Conservation (phyloP, 1,140 invertebrate species). For the Aphelinus certus region DNA sequence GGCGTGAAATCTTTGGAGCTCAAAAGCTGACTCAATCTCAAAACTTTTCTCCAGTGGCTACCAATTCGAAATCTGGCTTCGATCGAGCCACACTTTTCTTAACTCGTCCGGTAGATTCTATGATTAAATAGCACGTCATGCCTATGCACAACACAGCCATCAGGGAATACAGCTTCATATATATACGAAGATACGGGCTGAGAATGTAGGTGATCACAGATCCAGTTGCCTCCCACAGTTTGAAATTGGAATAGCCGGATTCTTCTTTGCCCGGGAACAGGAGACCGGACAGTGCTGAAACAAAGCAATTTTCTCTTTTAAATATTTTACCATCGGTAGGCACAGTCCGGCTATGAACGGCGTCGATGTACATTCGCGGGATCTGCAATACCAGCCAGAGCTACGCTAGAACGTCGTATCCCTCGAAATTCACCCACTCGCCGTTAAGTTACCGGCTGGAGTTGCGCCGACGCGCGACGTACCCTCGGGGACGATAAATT, state of each 20-base stretch:
- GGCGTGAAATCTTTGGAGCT: too few relatives aligned
- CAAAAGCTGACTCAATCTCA: not conserved
- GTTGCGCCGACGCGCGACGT: too few relatives aligned
- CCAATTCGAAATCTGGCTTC: constrained; percentile 58
- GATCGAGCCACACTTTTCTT: constrained; percentile 36
- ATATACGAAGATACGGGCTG: constrained; percentile 81
- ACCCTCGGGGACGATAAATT: too few relatives aligned
- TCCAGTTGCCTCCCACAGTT: constrained; percentile 90
- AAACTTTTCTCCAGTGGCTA: constrained; percentile 39
- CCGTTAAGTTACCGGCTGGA: too few relatives aligned
- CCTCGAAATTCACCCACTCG: too few relatives aligned
- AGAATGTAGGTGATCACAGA: constrained; percentile 86
- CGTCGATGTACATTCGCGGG: too few relatives aligned
- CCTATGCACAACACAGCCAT: constrained; percentile 78
- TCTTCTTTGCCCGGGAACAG: constrained; percentile 88
- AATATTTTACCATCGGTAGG: too few relatives aligned
- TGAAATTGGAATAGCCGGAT: constrained; percentile 92
- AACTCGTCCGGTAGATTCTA: constrained; percentile 48
- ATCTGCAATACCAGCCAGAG: too few relatives aligned
- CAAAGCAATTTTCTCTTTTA: constrained; percentile 27
- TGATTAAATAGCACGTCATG: constrained; percentile 74
- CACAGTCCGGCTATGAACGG: too few relatives aligned
- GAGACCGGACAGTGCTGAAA: constrained; percentile 86
- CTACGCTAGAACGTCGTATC: too few relatives aligned
- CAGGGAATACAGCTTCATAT: constrained; percentile 79